Evolutionary conservation across 2,797 vertebrate species (phyloP).

Genomic region (Urophycis tenuis): DNA sequence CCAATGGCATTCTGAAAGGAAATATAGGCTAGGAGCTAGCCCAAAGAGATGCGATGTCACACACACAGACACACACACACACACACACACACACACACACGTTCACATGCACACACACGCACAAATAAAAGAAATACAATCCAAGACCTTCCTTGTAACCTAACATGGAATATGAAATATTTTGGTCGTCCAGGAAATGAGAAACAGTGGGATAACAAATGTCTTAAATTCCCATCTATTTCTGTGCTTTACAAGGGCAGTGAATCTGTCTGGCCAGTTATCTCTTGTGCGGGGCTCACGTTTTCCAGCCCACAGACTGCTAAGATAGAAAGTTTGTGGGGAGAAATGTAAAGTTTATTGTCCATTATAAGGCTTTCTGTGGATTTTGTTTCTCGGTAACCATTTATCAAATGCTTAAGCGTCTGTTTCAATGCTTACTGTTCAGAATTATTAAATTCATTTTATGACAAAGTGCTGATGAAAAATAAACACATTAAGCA

Average conservation of each 20-base stretch:
- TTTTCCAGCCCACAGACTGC: slow-evolving; percentile 1
- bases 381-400: neutral
- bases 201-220: neutral
- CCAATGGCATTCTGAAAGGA: neutral
- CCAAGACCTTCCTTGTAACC: neutral
- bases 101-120: neutral
- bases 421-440: slow-evolving; percentile 18
- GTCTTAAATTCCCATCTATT: neutral
- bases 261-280: neutral
- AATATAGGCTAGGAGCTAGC: neutral
- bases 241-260: neutral
- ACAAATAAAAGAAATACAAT: neutral
- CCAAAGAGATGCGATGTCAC: neutral
- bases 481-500: slow-evolving; percentile 30
- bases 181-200: neutral
- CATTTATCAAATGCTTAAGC: neutral
- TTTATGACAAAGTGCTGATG: slow-evolving; percentile 30
- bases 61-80: neutral
- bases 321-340: neutral
- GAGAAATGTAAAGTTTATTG: neutral
- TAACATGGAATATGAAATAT: neutral
- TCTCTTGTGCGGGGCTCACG: neutral
- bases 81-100: neutral
- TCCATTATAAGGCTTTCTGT: slow-evolving; percentile 14
- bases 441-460: slow-evolving; percentile 4